Conservation (phyloP, 1,140 invertebrate genomes). For the Cephus cinctus region DNA sequence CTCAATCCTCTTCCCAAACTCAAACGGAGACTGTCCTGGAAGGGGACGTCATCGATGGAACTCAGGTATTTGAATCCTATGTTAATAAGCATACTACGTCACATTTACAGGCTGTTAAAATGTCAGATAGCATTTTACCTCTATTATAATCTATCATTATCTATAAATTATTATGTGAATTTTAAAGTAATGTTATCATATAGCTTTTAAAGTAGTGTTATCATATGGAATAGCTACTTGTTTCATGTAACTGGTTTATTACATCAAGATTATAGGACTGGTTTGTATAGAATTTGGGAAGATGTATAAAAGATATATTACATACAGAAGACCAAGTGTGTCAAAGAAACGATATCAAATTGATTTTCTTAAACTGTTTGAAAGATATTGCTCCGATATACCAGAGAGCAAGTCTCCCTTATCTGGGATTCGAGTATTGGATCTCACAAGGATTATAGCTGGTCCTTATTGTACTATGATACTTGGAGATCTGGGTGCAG, state of each 20-base stretch:
- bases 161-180: neutral
- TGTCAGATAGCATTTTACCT: neutral
- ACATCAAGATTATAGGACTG: too few species aligned
- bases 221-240: neutral
- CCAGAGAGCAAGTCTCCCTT: constrained; percentile 48
- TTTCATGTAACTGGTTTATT: too few species aligned
- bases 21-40: constrained; percentile 40
- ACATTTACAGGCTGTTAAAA: neutral
- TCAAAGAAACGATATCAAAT: neutral
- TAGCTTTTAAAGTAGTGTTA: neutral
- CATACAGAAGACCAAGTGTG: neutral
- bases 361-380: neutral
- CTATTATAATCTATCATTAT: neutral
- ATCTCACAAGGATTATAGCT: constrained; percentile 81
- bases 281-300: too few species aligned
- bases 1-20: constrained; percentile 32
- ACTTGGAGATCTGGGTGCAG: constrained; percentile 90
- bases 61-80: neutral
- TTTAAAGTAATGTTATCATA: neutral
- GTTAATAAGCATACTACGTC: neutral
- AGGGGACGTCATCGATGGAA: constrained; percentile 27
- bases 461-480: constrained; percentile 85
- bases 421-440: constrained; percentile 72
- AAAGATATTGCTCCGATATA: neutral
- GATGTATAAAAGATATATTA: too few species aligned